These are phyloP conservation scores for Polyommatus iphigenia DNA, from an alignment of 2,888 invertebrate genomes.

Conservation along the genomic window DNA sequence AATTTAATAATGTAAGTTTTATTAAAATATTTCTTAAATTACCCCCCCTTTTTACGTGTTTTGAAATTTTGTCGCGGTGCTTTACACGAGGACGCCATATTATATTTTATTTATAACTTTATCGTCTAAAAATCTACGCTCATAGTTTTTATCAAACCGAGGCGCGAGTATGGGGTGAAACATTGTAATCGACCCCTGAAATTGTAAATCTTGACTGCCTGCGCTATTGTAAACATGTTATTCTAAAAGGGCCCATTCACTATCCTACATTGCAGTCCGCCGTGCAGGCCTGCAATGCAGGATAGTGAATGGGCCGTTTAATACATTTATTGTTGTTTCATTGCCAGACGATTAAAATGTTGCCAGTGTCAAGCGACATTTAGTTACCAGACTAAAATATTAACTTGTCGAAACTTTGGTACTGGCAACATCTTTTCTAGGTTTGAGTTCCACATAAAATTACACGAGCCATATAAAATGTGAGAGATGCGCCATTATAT, in stretches of 20 bases:
- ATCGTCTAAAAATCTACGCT: neutral
- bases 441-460: neutral
- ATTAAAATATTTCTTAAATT: constrained; percentile 35
- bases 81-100: constrained; percentile 18
- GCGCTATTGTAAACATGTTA: neutral
- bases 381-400: constrained; percentile 10
- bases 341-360: neutral
- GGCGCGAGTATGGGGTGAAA: neutral
- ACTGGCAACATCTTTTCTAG: neutral
- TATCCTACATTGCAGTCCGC: too few relatives aligned
- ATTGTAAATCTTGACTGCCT: neutral
- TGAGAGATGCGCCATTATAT: constrained; percentile 32
- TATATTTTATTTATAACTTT: neutral
- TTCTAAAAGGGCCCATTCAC: too few relatives aligned
- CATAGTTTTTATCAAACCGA: neutral
- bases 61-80: constrained; percentile 20
- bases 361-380: neutral
- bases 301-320: too few relatives aligned
- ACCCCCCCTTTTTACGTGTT: constrained; percentile 35
- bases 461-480: constrained; percentile 32
- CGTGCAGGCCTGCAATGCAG: too few relatives aligned
- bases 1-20: constrained; percentile 58
- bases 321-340: constrained; percentile 4
- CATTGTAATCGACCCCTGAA: neutral
- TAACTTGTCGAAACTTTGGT: neutral